phyloP scores from a whole-genome alignment of 2,113 vertebrate genomes.

The Paracanthobrama guichenoti region DNA sequence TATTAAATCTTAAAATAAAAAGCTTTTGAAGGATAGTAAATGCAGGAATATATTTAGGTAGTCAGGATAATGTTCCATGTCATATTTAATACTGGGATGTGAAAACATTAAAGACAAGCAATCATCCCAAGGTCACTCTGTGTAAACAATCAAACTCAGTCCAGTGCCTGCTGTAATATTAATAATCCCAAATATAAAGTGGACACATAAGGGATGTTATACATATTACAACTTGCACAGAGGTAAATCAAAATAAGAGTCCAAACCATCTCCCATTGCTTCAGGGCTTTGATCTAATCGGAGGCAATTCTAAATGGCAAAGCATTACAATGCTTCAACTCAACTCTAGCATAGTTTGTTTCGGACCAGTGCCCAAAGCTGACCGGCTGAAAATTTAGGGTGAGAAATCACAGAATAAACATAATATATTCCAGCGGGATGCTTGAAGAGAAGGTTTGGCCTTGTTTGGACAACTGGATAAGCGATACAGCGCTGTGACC shows the following conservation, averaged over 20 bases:
- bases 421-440: conserved; percentile 16
- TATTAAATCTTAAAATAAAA: no score
- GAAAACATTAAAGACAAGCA: no score
- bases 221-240: background rate
- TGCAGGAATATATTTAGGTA: background rate
- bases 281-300: background rate
- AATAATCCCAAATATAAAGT: background rate
- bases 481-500: background rate
- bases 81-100: no score
- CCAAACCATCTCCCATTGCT: background rate
- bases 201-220: background rate
- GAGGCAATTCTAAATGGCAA: background rate
- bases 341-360: background rate
- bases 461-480: conserved; percentile 46
- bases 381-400: conserved; percentile 20
- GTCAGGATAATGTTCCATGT: no score
- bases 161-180: background rate
- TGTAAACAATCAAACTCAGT: no score
- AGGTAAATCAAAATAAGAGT: conserved; percentile 17
- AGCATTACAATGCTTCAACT: background rate
- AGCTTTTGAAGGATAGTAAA: background rate
- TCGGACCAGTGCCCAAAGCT: background rate
- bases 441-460: background rate
- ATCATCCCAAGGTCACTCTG: no score
- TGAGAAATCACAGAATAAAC: conserved; percentile 35